A percentile compares a stretch with the other conserved stretches of the same genome.
Conservation (phyloP, 2,113 vertebrate genomes). For the Anser brachyrhynchus region DNA sequence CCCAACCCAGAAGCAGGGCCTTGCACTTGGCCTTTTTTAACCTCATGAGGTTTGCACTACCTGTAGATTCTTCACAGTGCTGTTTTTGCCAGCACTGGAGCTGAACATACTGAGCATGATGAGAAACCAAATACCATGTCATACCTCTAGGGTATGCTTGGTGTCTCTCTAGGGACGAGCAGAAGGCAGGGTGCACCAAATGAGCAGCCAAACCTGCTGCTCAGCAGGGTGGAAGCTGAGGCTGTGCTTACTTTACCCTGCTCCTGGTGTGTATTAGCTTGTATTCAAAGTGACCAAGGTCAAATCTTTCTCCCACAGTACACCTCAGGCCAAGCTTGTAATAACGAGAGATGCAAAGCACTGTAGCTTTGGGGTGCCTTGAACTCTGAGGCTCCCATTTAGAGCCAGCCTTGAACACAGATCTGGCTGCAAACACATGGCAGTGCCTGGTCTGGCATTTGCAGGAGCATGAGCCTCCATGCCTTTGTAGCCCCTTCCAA, state of each 20-base stretch:
- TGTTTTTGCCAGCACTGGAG: background rate
- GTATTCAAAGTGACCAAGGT: background rate
- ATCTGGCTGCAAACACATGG: fast-evolving
- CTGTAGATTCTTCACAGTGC: background rate
- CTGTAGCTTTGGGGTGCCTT: background rate
- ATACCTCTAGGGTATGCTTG: background rate
- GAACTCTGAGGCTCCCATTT: background rate
- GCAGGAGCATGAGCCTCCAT: background rate
- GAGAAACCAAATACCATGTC: background rate
- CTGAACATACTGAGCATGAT: background rate
- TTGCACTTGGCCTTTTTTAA: too few relatives aligned
- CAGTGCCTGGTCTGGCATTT: fast-evolving
- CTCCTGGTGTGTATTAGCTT: background rate
- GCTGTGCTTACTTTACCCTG: background rate
- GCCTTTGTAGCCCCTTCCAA: background rate
- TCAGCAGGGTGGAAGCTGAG: background rate
- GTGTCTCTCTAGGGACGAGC: background rate
- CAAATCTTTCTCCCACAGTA: background rate
- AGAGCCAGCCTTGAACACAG: fast-evolving
- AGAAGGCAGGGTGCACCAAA: background rate
- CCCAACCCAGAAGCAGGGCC: too few relatives aligned
- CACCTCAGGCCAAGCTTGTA: background rate
- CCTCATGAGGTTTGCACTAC: too few relatives aligned
- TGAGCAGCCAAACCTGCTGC: background rate
- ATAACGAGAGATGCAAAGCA: background rate